Evolutionary conservation across 2,888 invertebrate genomes (phyloP), one percentile per base, ranked within the genome.

Genomic region (Agrochola lychnidis): DNA sequence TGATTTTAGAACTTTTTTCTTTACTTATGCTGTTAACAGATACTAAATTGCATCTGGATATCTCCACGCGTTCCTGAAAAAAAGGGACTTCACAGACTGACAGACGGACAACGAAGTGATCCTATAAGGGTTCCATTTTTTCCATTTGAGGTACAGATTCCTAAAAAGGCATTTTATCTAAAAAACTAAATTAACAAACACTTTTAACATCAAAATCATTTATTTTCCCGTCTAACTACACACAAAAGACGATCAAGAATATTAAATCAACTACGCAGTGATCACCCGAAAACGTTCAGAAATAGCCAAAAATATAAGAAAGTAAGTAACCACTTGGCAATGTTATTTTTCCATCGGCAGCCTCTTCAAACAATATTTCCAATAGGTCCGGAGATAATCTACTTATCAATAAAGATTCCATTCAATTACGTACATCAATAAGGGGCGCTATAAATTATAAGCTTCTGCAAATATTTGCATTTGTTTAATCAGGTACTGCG

Each of bases 391-490:
- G 10, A 81, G 85, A 79, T 85, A 85, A 85, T 85, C 78, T 56
- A 71, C 73, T 85, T 87, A 87, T 75, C 79, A 85, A 86, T 87
- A 81, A 77, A 78, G 74, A 76, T 73, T 75, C 71, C 40, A 68
- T 82, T 80, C 87, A 84, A 87, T 87, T 88, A 88, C 81, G 75
- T 68, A 64, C 81, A 76, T 80, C 88, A 81, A 80, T 88, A 84
- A 71, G 75, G 73, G 62, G n/a, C 9, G 70, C 56, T 73, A 80
- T 88, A 83, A 88, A 84, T 87, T 87, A 88, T 83, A 73, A 66
- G 81, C 70, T 66, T 87, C 70, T 51, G 75, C 73, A 84, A 88
- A 88, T 88, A 86, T 87, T 88, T 81, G 84, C 82, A 81, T 81
- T 82, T 78, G 79, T 87, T 83, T 87, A 83, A 82, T 86, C 83